Evolutionary conservation across 2,888 invertebrate genomes (phyloP).

Genomic region (Mesochorus sp.): DNA sequence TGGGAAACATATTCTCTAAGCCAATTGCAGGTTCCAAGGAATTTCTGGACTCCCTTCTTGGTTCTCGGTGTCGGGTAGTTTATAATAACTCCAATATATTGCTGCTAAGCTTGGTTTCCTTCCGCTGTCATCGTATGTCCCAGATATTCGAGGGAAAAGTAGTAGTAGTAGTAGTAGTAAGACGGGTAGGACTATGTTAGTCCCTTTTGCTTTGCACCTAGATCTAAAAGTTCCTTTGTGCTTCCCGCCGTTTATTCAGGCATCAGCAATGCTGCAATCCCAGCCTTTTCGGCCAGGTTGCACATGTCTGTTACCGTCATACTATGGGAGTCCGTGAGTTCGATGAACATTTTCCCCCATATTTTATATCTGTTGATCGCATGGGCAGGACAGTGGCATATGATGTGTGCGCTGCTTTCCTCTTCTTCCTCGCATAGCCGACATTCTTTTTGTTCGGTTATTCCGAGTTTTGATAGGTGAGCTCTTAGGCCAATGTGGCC

Average conservation of each 20-base stretch:
- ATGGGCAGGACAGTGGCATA: background rate
- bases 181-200: too few relatives aligned
- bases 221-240: background rate
- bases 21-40: background rate
- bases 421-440: background rate
- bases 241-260: background rate
- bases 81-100: too few relatives aligned
- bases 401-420: background rate
- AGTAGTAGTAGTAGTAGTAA: too few relatives aligned
- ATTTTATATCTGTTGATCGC: background rate
- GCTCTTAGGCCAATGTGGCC: background rate
- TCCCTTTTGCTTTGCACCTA: too few relatives aligned
- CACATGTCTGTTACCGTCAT: background rate
- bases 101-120: too few relatives aligned
- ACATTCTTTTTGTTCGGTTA: background rate
- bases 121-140: too few relatives aligned
- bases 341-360: background rate
- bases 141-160: too few relatives aligned
- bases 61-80: too few relatives aligned
- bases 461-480: background rate
- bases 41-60: too few relatives aligned
- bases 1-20: background rate
- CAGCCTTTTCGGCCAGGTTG: background rate
- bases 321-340: background rate
- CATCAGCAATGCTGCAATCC: background rate